These are phyloP conservation scores for Cheilosia variabilis DNA, from an alignment of 2,888 invertebrate species.

Conservation along the genomic window DNA sequence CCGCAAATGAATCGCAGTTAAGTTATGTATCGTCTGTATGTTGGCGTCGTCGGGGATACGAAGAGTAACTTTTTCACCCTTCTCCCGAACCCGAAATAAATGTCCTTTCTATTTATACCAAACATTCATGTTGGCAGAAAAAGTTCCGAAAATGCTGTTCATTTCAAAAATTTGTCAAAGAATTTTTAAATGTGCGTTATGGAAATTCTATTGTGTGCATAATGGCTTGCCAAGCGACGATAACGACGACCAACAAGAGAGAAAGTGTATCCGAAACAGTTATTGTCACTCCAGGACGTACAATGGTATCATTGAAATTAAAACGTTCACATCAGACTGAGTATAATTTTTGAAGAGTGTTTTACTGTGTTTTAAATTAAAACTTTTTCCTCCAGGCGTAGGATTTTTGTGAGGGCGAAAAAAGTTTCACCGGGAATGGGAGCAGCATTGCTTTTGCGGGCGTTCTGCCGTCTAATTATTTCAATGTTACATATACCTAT, in stretches of 20 bases:
- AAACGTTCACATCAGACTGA: conserved; percentile 52
- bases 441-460: conserved; percentile 18
- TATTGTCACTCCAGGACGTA: conserved; percentile 37
- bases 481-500: neutral
- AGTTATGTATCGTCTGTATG: conserved; percentile 50
- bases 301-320: conserved; percentile 43
- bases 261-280: conserved; percentile 42
- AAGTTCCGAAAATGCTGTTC: conserved; percentile 50
- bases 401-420: conserved; percentile 17
- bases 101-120: neutral
- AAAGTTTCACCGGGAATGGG: conserved; percentile 11
- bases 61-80: conserved; percentile 26
- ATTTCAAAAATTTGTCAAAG: conserved; percentile 61
- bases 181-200: conserved; percentile 55
- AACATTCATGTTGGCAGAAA: conserved; percentile 18
- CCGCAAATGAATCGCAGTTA: conserved; percentile 67
- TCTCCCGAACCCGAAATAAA: neutral
- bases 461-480: neutral
- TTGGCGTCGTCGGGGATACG: conserved; percentile 6
- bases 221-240: conserved; percentile 28
- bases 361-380: conserved; percentile 32
- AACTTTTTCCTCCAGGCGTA: conserved; percentile 31
- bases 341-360: conserved; percentile 51
- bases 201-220: conserved; percentile 59
- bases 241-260: conserved; percentile 4